Evolutionary conservation across 1,140 invertebrate genomes (phyloP).

Genomic region (Eumeta japonica): DNA sequence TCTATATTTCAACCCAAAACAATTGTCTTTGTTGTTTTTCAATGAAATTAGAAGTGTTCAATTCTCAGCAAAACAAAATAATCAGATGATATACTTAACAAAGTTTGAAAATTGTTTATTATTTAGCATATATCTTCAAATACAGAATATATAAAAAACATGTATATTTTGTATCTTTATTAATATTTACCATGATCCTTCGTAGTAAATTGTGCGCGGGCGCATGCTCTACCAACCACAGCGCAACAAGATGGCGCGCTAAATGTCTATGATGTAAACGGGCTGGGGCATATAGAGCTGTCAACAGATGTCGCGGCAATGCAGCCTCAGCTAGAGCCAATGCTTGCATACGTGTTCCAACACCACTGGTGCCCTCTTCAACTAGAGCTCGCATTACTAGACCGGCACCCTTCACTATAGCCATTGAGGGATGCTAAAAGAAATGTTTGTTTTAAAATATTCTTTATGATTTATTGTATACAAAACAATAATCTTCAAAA

Average conservation of each 20-base stretch:
- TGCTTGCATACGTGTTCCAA: slow-evolving; percentile 93
- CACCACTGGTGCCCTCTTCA: slow-evolving; percentile 90
- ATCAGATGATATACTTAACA: too few species aligned
- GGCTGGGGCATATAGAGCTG: slow-evolving; percentile 74
- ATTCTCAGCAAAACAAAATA: too few species aligned
- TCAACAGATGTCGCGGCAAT: slow-evolving; percentile 87
- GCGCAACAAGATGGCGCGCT: slow-evolving; percentile 90
- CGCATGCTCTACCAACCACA: slow-evolving; percentile 96
- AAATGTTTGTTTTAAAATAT: slow-evolving; percentile 2
- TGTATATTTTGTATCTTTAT: too few species aligned
- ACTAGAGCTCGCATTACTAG: slow-evolving; percentile 96
- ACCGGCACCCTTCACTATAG: slow-evolving; percentile 97
- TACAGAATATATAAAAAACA: too few species aligned
- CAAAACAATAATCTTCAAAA: too few species aligned
- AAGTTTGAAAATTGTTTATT: too few species aligned
- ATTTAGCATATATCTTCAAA: too few species aligned
- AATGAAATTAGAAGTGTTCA: too few species aligned
- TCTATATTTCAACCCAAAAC: too few species aligned
- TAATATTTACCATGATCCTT: slow-evolving; percentile 82
- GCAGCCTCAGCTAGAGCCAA: slow-evolving; percentile 96
- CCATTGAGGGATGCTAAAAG: slow-evolving; percentile 87
- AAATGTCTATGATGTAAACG: slow-evolving; percentile 75
- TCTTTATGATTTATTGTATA: too few species aligned
- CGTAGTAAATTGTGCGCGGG: slow-evolving; percentile 86
- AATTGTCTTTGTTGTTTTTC: too few species aligned